phyloP scores from a whole-genome alignment of 1,140 invertebrate genomes.

The Anoplophora glabripennis region DNA sequence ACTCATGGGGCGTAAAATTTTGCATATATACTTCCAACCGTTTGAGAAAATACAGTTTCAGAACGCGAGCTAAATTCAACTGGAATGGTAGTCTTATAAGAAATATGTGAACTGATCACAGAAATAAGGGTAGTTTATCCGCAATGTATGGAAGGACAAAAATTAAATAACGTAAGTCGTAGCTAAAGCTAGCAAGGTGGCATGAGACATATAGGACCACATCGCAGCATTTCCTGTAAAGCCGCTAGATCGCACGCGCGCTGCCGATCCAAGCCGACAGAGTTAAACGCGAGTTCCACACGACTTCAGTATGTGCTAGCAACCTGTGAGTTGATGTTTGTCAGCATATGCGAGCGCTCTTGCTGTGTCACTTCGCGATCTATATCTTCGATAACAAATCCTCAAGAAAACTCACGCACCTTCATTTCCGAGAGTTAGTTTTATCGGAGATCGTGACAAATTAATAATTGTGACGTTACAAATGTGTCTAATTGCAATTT shows the following conservation, averaged over 20 bases:
- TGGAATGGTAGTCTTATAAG: neutral
- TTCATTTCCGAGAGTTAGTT: neutral
- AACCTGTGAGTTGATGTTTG: slow-evolving; percentile 41
- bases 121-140: neutral
- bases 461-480: neutral
- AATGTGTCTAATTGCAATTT: neutral
- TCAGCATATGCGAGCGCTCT: slow-evolving; percentile 30
- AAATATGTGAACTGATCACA: neutral
- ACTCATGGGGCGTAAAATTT: neutral
- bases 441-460: neutral
- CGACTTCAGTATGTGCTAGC: slow-evolving; percentile 46
- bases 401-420: neutral
- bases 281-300: slow-evolving; percentile 33
- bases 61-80: too few species aligned
- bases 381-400: slow-evolving; percentile 2
- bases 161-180: slow-evolving; percentile 14
- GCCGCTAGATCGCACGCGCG: slow-evolving; percentile 49
- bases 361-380: slow-evolving; percentile 39
- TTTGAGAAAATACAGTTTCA: too few species aligned
- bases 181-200: neutral
- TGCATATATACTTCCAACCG: neutral
- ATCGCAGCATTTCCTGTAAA: slow-evolving; percentile 25
- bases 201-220: slow-evolving; percentile 1
- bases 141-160: neutral
- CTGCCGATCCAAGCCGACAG: slow-evolving; percentile 41